These are phyloP conservation scores for Cynoglossus semilaevis DNA, from an alignment of 2,113 vertebrate species.

Conservation along the genomic window DNA sequence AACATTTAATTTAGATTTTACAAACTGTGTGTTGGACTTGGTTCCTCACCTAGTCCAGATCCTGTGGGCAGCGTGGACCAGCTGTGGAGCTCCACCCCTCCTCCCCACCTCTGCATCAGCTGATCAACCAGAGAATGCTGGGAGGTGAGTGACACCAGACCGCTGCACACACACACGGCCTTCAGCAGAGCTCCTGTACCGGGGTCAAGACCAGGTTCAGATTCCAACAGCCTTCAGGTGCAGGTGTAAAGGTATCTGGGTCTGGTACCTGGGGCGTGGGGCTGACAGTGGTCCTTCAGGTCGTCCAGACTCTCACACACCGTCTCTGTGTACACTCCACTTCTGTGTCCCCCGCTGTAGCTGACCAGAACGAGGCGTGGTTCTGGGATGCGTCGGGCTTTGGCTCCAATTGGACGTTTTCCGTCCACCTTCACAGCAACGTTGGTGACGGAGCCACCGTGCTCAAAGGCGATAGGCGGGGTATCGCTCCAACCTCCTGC, in stretches of 20 bases:
- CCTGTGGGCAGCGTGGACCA: slow-evolving; percentile 92
- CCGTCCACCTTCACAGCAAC: slow-evolving; percentile 86
- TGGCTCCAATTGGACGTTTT: slow-evolving; percentile 82
- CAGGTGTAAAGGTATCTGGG: no score
- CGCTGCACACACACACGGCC: slow-evolving; percentile 87
- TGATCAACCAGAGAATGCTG: slow-evolving; percentile 77
- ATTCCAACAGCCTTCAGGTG: no score
- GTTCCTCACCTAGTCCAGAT: slow-evolving; percentile 86
- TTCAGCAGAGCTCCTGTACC: slow-evolving; percentile 89
- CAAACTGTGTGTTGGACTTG: no score
- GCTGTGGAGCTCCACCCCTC: slow-evolving; percentile 90
- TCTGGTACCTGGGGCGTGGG: slow-evolving; percentile 84
- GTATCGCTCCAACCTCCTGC: slow-evolving; percentile 96
- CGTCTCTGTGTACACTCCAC: slow-evolving; percentile 61
- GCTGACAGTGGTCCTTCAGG: slow-evolving; percentile 87
- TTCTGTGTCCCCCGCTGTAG: slow-evolving; percentile 44
- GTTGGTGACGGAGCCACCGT: slow-evolving; percentile 87
- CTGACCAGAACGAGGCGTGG: slow-evolving; percentile 79
- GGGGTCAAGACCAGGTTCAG: no score
- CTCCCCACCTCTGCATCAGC: slow-evolving; percentile 78
- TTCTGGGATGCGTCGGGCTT: slow-evolving; percentile 77
- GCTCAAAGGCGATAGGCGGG: slow-evolving; percentile 91
- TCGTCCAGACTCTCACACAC: slow-evolving; percentile 80
- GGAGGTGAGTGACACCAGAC: slow-evolving; percentile 77
- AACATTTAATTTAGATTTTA: no score